Evolutionary conservation across 2,797 vertebrate genomes (phyloP), one percentile per base, ranked within the genome.

Genomic region (Anabas testudineus): DNA sequence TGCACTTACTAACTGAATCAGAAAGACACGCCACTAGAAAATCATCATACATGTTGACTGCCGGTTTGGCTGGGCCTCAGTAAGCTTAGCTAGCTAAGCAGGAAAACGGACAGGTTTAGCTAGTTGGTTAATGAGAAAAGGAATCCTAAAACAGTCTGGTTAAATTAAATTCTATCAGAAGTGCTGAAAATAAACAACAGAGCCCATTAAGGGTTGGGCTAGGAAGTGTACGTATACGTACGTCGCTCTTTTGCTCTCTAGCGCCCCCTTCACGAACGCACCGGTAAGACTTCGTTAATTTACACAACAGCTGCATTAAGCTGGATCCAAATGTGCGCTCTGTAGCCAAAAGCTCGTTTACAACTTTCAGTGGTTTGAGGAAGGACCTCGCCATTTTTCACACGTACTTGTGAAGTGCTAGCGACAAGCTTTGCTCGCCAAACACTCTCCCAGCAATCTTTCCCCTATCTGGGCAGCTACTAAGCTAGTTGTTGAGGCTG

Each of bases 341-440:
- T 13, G 14, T 1, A 24, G 8, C 5, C 28, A 0, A 15, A 47
- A 5, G 42, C 74, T 52, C 24, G 9, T 46, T 59, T 22, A 61
- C 26, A 87, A 90, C 87, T 90, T 88, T 76, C 1, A 42, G 21
- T 0, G 49, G 13, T 74, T 52, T 34, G 1, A 2, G 12, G 10
- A 19, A 21, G 61, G 36, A 80, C 73, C 79, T 71, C 71, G 71
- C 77, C 70, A 82, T 87, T 86, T 83, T 73, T 86, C 32, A 47
- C 39, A 41, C 19, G n/a, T 81, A 86, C 78, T 72, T 76, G 67
- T 53, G n/a, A 84, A 83, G 18, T 68, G 71, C 42, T 60, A 76
- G 74, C 54, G 24, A 45, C 53, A 4, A 74, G 58, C 83, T 53
- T 7, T 1, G 57, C 67, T 62, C 66, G 41, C 47, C 65, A 49